Percentiles rank a stretch among this genome's conserved stretches.
phyloP scores from a whole-genome alignment of 2,888 invertebrate genomes.

The Xanthorhoe spadicearia region DNA sequence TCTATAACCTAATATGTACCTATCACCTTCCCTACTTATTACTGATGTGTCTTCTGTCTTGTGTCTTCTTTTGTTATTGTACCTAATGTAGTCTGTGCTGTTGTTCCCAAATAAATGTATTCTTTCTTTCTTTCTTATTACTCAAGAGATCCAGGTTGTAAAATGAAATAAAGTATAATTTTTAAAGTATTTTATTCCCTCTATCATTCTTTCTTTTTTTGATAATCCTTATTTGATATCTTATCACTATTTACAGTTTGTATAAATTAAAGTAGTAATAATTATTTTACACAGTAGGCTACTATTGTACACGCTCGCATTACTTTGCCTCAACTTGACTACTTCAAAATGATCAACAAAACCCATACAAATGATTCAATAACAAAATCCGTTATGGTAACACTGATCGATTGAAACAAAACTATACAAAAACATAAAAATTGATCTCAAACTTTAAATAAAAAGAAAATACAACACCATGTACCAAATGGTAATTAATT shows the following conservation, averaged over 20 bases:
- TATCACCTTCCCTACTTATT: no score
- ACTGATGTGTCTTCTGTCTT: no score
- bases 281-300: constrained; percentile 77
- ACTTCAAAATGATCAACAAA: constrained; percentile 54
- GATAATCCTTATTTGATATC: constrained; percentile 78
- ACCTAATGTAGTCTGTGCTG: no score
- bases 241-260: constrained; percentile 83
- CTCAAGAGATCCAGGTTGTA: not conserved
- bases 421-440: constrained; percentile 55
- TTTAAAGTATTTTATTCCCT: constrained; percentile 80
- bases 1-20: no score
- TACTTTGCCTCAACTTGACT: constrained; percentile 72
- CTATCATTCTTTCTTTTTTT: constrained; percentile 82
- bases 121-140: no score
- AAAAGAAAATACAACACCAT: constrained; percentile 77
- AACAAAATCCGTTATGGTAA: constrained; percentile 65
- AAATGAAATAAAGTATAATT: constrained; percentile 63
- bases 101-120: no score
- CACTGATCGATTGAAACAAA: constrained; percentile 66
- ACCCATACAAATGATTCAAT: constrained; percentile 46
- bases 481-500: constrained; percentile 78
- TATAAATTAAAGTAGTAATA: constrained; percentile 82
- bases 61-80: no score
- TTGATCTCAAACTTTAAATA: constrained; percentile 65
- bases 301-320: constrained; percentile 81